phyloP scores from a whole-genome alignment of 2,797 vertebrate genomes.

The Discoglossus pictus region DNA sequence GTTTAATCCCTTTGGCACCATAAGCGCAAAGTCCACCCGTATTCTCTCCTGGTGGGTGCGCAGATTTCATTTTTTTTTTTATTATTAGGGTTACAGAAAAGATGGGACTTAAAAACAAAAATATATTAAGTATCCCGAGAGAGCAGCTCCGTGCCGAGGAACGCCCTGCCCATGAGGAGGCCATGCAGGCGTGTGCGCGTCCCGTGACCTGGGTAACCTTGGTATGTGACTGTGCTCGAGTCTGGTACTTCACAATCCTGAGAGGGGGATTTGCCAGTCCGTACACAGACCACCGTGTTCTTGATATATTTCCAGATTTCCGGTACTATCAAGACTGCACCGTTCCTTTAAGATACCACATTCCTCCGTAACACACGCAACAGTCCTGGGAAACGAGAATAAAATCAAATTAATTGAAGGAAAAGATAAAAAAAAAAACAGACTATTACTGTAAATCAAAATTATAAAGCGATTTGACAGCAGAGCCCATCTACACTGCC shows the following conservation, averaged over 20 bases:
- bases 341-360: constrained; percentile 98
- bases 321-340: constrained; percentile 84
- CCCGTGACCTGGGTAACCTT: constrained; percentile 12
- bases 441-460: too few relatives aligned
- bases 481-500: too few relatives aligned
- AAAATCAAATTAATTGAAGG: not conserved
- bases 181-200: constrained; percentile 24
- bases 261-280: constrained; percentile 33
- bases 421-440: too few relatives aligned
- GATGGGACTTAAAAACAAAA: constrained; percentile 47
- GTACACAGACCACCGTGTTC: constrained; percentile 40
- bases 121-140: constrained; percentile 64
- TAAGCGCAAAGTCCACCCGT: constrained; percentile 69
- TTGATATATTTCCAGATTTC: constrained; percentile 19
- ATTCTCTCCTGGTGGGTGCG: constrained; percentile 56
- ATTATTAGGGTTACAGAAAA: not conserved
- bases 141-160: constrained; percentile 45
- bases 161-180: constrained; percentile 8
- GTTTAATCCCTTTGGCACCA: too few relatives aligned
- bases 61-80: constrained; percentile 1
- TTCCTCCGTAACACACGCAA: constrained; percentile 87
- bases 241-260: constrained; percentile 9
- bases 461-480: too few relatives aligned
- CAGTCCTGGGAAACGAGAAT: constrained; percentile 80
- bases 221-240: constrained; percentile 20